Evolutionary conservation across 2,888 invertebrate species (phyloP), one percentile per base, ranked within the genome.

Genomic region (Camptogramma bilineatum): DNA sequence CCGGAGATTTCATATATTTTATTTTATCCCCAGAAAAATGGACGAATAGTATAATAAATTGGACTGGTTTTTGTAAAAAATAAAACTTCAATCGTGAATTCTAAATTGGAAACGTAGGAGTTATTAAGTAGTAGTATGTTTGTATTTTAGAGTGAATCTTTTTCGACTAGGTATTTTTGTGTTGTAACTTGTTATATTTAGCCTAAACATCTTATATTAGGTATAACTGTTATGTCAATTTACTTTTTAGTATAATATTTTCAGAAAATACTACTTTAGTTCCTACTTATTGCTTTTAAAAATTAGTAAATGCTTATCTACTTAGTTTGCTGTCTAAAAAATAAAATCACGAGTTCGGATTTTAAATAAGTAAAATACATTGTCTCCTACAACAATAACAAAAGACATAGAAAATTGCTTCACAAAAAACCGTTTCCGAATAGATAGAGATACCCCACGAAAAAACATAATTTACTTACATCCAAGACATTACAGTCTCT

Each of bases 391-490:
- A 62, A 58, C 50, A 66, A 61, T 62, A 74, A 77, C 72, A 68
- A 57, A 1, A 47, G 48, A 58, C 64, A 66, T 64, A 66, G 63
- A 66, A 70, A 66, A 68, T 66, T 60, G 56, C 62, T 53, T 52
- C 48, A 51, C 63, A 73, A 77, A 74, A 72, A 66, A 72, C 48
- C 69, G 62, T 73, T 73, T 73, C 71, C 68, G 68, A 55, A 66
- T 31, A 65, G 65, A 63, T 62, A 71, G 65, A 72, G 72, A 74
- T 57, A 71, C 72, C 76, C 77, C 77, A 81, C 80, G 77, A 82
- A 85, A 85, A 87, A 90, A 86, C 86, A 87, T 90, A 91, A 91
- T 91, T 91, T 91, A 90, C 89, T 90, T 87, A 90, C 83, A 90
- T 85, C 84, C 86, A 90, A 90, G 92, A 91, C 91, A 91, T 91